Base-by-base conservation (phyloP, 2,888 invertebrate species). In the Synergus itoensis region DNA sequence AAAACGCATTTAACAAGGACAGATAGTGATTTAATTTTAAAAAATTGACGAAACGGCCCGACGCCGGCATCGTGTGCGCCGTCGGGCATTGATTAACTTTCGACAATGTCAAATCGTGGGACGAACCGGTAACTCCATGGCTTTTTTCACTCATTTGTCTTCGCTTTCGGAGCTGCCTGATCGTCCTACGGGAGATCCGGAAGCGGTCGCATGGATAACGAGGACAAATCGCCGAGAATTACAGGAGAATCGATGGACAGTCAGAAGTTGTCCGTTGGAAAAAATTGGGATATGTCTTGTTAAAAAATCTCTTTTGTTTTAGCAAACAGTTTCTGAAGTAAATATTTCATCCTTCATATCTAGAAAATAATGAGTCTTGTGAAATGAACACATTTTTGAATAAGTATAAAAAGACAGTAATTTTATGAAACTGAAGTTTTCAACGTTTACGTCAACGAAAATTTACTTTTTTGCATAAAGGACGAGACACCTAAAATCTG, bases 1-100 rank as follows among this genome's bases (percentile, higher is more conserved):
- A 86, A 91, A 92, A 91, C 89, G 91, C 91, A 88, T 92, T 91
- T 91, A 91, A 92, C 92, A 92, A 92, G 92, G 91, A 91, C 92
- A 91, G 90, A 91, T 91, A 89, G 91, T 92, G 91, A 92, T 92
- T 92, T 91, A 90, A 92, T 92, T 92, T 91, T 89, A 87, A 91
- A 91, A 91, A 92, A 92, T 92, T 90, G 91, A 91, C 92, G 91
- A 91, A 91, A 91, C 90, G 88, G 87, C 88, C 86, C 83, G 83
- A 82, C 78, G 73, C 48, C 82, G 82, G 80, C 81, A 79, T 80
- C 82, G 82, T 83, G 81, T 81, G 84, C 82, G 83, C 86, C 87
- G 87, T 87, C 86, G 89, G 89, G 87, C 91, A 92, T 92, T 91
- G 92, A 92, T 92, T 91, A 92, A 91, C 91, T 91, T 92, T 92